These are phyloP conservation scores for Coregonus clupeaformis DNA, from an alignment of 2,113 vertebrate species.

Conservation along the genomic window DNA sequence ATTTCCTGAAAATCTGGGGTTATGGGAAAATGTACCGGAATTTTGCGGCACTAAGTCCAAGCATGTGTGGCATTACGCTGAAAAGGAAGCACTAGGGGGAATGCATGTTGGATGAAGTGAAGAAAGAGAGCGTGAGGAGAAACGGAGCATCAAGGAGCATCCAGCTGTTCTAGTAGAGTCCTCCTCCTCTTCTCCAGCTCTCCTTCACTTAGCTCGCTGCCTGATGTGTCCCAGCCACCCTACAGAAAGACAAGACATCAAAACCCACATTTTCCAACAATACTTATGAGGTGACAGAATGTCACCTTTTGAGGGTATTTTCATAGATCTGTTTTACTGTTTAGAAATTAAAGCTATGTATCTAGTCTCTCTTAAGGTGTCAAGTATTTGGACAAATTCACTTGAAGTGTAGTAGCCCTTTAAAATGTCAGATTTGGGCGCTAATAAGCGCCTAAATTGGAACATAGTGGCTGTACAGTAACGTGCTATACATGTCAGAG, in stretches of 20 bases:
- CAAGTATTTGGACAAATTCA: too few species aligned
- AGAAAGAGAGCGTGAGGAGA: background rate
- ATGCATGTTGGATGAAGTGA: background rate
- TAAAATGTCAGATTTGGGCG: too few species aligned
- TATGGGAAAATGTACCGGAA: background rate
- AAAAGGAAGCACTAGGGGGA: background rate
- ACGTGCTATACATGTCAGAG: too few species aligned
- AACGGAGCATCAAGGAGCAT: conserved; percentile 73
- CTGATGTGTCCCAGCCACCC: conserved; percentile 98
- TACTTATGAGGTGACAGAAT: too few species aligned
- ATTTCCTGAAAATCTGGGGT: background rate
- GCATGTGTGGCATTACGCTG: background rate
- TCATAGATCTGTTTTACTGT: too few species aligned
- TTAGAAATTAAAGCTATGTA: too few species aligned
- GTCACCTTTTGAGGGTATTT: too few species aligned
- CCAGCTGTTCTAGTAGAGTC: conserved; percentile 96
- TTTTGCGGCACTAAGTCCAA: background rate
- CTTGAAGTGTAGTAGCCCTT: too few species aligned
- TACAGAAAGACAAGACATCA: conserved; percentile 50
- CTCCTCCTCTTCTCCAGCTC: conserved; percentile 96
- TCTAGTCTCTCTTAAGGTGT: too few species aligned
- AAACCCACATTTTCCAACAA: too few species aligned
- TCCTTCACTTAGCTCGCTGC: conserved; percentile 97
- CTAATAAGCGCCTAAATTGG: too few species aligned
- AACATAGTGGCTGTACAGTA: too few species aligned